These are phyloP conservation scores for Ecliptopera silaceata DNA, from an alignment of 2,888 invertebrate genomes.

Conservation along the genomic window DNA sequence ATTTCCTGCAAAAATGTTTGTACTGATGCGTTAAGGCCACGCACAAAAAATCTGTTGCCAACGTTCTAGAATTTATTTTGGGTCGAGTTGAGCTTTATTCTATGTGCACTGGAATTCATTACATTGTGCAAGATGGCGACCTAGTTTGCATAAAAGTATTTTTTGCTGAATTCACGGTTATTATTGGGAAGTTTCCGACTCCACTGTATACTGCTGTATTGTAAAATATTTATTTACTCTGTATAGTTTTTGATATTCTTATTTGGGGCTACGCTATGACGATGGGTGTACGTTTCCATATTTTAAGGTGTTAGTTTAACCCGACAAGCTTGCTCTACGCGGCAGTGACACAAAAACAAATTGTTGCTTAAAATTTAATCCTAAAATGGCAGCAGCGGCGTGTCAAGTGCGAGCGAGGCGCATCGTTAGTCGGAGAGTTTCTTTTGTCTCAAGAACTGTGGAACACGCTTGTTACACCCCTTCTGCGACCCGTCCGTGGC, in stretches of 20 bases:
- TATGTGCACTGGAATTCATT: conserved; percentile 31
- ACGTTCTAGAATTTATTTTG: conserved; percentile 32
- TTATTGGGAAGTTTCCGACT: conserved; percentile 8
- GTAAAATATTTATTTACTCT: neutral
- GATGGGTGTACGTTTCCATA: conserved; percentile 15
- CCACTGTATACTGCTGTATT: neutral
- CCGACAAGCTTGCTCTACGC: conserved; percentile 20
- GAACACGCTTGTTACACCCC: conserved; percentile 62
- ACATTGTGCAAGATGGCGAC: conserved; percentile 33
- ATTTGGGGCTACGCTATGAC: neutral
- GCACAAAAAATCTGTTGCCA: conserved; percentile 34
- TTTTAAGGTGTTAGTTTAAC: conserved; percentile 24
- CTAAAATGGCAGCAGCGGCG: conserved; percentile 40
- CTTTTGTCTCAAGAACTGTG: conserved; percentile 68
- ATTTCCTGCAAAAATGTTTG: conserved; percentile 45
- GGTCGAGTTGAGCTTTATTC: conserved; percentile 31
- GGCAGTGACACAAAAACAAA: conserved; percentile 37
- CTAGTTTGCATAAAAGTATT: conserved; percentile 24
- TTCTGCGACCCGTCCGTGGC: conserved; percentile 64
- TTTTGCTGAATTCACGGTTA: conserved; percentile 17
- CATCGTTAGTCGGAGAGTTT: conserved; percentile 69
- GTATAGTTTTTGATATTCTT: neutral
- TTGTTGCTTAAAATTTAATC: conserved; percentile 42
- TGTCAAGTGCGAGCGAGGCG: conserved; percentile 58
- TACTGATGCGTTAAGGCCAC: conserved; percentile 41